These are phyloP conservation scores for Enteromius viviparus DNA, from an alignment of 2,797 vertebrate genomes.

Conservation along the genomic window DNA sequence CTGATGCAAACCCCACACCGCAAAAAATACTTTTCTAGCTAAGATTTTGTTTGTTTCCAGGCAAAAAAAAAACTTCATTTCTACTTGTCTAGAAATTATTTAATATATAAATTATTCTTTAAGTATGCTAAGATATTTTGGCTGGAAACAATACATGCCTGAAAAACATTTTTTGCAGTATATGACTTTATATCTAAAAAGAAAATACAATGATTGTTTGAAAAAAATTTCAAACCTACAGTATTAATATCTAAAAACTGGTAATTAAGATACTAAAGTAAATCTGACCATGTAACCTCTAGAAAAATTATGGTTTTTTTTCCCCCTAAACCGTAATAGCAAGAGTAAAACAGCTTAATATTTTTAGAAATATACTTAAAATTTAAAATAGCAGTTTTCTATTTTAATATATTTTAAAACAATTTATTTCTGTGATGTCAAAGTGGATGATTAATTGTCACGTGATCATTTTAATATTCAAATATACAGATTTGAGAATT, in stretches of 20 bases:
- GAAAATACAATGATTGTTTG: background rate
- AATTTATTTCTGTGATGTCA: background rate
- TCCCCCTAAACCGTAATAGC: no score
- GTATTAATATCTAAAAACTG: background rate
- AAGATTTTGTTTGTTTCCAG: no score
- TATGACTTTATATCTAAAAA: background rate
- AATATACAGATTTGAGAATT: background rate
- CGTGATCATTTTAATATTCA: background rate
- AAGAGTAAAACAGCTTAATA: background rate
- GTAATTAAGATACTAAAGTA: background rate
- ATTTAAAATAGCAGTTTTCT: background rate
- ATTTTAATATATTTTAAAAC: background rate
- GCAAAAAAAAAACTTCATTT: no score
- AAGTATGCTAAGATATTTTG: no score
- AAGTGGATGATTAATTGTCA: background rate
- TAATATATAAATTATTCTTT: no score
- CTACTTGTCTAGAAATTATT: no score
- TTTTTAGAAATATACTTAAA: background rate
- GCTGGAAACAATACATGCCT: no score
- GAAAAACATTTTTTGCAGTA: no score
- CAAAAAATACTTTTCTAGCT: no score
- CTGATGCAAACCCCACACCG: no score
- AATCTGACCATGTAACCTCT: background rate
- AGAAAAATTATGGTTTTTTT: background rate
- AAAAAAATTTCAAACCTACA: background rate